Percentiles rank a stretch among this genome's conserved stretches.
Evolutionary conservation across 1,140 invertebrate genomes (phyloP).

Genomic region (Camponotus floridanus): DNA sequence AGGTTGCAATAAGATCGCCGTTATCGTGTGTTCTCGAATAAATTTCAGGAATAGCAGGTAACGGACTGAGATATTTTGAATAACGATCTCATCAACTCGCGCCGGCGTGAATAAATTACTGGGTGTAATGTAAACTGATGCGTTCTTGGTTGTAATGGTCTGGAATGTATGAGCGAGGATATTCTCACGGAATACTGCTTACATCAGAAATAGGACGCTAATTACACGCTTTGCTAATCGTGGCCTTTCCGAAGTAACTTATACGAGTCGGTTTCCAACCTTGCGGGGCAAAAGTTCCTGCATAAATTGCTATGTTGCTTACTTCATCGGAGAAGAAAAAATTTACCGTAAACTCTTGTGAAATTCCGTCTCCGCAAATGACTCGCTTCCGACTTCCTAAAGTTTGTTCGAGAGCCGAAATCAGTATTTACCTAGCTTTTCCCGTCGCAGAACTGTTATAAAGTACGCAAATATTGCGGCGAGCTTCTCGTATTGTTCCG

Average conservation of each 20-base stretch:
- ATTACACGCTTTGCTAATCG: slow-evolving; percentile 52
- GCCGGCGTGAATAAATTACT: slow-evolving; percentile 44
- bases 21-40: slow-evolving; percentile 60
- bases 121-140: slow-evolving; percentile 40
- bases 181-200: slow-evolving; percentile 36
- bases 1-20: slow-evolving; percentile 62
- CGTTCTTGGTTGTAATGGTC: slow-evolving; percentile 25
- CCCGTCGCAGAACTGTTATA: slow-evolving; percentile 65
- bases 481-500: slow-evolving; percentile 59
- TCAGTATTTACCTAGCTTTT: slow-evolving; percentile 65
- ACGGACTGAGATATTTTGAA: slow-evolving; percentile 61
- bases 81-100: slow-evolving; percentile 64
- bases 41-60: slow-evolving; percentile 49
- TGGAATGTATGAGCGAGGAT: background rate
- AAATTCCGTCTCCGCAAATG: slow-evolving; percentile 53
- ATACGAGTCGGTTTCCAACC: slow-evolving; percentile 11
- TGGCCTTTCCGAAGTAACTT: slow-evolving; percentile 48
- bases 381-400: slow-evolving; percentile 39
- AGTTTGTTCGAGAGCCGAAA: slow-evolving; percentile 47
- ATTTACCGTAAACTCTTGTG: slow-evolving; percentile 27
- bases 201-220: slow-evolving; percentile 56
- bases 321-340: slow-evolving; percentile 24
- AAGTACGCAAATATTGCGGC: slow-evolving; percentile 67
- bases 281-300: slow-evolving; percentile 48
- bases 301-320: slow-evolving; percentile 39